Conservation (phyloP, 1,140 invertebrate species). For the Galendromus occidentalis region DNA sequence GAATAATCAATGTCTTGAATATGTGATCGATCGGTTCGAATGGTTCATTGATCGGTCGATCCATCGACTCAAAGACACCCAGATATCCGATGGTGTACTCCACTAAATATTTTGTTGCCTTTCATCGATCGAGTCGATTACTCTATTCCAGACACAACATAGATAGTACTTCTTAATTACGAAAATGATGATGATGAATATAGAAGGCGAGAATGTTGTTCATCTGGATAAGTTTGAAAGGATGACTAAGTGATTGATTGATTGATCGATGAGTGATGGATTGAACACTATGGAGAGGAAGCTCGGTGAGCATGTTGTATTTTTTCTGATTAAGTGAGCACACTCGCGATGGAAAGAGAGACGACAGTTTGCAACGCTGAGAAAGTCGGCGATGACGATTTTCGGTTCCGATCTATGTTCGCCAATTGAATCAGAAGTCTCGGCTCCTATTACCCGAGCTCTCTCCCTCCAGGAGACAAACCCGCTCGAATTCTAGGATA, state of each 20-base stretch:
- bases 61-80: neutral
- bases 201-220: neutral
- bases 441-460: no score
- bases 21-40: neutral
- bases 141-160: neutral
- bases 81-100: neutral
- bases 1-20: neutral
- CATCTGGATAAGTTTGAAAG: neutral
- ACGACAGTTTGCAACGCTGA: no score
- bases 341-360: no score
- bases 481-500: no score
- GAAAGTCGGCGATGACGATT: no score
- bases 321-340: no score
- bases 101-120: neutral
- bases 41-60: neutral
- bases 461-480: no score
- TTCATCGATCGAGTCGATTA: neutral
- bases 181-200: neutral
- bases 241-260: neutral
- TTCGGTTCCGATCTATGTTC: no score
- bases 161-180: neutral
- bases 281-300: no score
- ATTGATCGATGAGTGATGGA: neutral
- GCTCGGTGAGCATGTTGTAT: no score
- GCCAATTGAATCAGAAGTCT: no score